Evolutionary conservation across 64 coral and sea anemone species (phyloP).

Genomic region (Pachyseris speciosa): DNA sequence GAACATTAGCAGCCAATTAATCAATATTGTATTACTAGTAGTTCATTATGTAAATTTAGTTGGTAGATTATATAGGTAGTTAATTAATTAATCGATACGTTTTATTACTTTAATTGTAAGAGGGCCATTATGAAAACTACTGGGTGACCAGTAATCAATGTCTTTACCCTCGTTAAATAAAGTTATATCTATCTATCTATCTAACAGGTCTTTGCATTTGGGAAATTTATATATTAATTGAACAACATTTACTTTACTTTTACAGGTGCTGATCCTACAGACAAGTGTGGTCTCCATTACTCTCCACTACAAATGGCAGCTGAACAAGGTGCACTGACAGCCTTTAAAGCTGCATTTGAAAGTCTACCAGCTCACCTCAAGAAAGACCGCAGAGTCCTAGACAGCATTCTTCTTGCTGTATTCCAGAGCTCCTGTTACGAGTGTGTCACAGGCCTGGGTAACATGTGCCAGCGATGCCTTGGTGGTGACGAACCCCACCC

Average conservation of each 20-base stretch:
- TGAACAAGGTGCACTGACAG: conserved; percentile 77
- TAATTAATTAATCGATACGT: too few relatives aligned
- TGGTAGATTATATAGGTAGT: too few relatives aligned
- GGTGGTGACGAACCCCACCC: conserved; percentile 56
- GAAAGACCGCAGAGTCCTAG: conserved; percentile 40
- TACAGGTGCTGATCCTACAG: conserved; percentile 80
- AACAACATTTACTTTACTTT: background rate
- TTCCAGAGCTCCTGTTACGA: conserved; percentile 90
- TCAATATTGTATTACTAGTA: too few relatives aligned
- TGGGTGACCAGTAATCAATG: too few relatives aligned
- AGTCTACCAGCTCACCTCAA: conserved; percentile 58
- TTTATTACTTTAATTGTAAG: too few relatives aligned
- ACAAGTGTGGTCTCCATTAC: conserved; percentile 77
- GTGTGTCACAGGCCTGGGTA: conserved; percentile 78
- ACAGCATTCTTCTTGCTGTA: conserved; percentile 74
- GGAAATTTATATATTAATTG: background rate
- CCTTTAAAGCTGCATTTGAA: conserved; percentile 69
- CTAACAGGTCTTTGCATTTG: too few relatives aligned
- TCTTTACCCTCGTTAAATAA: too few relatives aligned
- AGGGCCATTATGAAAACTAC: too few relatives aligned
- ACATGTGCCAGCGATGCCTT: conserved; percentile 68
- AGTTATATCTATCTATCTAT: too few relatives aligned
- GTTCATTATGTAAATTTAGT: too few relatives aligned
- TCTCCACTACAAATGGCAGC: conserved; percentile 88
- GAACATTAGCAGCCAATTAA: too few relatives aligned